Evolutionary conservation across 1,140 invertebrate genomes (phyloP), one percentile per base, ranked within the genome.

Genomic region (Schlechtendalia chinensis): DNA sequence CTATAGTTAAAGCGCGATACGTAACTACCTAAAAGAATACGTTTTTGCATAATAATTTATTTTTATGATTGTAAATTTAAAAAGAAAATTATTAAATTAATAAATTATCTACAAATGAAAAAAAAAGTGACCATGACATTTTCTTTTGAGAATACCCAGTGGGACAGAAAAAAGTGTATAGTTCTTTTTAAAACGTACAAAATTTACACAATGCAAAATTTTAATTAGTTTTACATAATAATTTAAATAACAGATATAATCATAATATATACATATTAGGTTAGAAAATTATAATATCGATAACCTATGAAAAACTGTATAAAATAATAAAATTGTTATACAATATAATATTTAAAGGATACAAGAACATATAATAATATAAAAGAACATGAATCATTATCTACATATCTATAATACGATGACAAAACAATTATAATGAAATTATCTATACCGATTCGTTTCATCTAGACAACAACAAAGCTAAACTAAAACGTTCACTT

Each of bases 381-480:
- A 39, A 39, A 39, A 8, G 32, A n/a, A n/a, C n/a, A n/a, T n/a
- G n/a, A n/a, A n/a, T n/a, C 32, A 39, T 3, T 63, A 50, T 63
- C 32, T 32, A 17, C 14, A 27, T 61, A 17, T 65, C 29, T 16
- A 2, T 24, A 50, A 67, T 67, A 50, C 22, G 6, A 11, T 22
- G 0, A 27, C 24, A n/a, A 3, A 50, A 69, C 32, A 47, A 1
- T 1, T 69, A 17, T n/a, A 69, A 47, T 45, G 1, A 24, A 69
- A 50, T 69, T 17, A 69, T 2, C 6, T 50, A 17, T 50, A 69
- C 22, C n/a, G 22, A 50, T 50, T 50, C 67, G 14, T 69, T 27
- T 69, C 67, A 50, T 69, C 16, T 39, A 39, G 65, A 69, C 65
- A 47, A 45, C 11, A n/a, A 67, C n/a, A 50, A 69, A 47, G n/a